These are phyloP conservation scores for Paragorgia papillata DNA, from an alignment of 92 coral and sea anemone genomes.

Conservation along the genomic window DNA sequence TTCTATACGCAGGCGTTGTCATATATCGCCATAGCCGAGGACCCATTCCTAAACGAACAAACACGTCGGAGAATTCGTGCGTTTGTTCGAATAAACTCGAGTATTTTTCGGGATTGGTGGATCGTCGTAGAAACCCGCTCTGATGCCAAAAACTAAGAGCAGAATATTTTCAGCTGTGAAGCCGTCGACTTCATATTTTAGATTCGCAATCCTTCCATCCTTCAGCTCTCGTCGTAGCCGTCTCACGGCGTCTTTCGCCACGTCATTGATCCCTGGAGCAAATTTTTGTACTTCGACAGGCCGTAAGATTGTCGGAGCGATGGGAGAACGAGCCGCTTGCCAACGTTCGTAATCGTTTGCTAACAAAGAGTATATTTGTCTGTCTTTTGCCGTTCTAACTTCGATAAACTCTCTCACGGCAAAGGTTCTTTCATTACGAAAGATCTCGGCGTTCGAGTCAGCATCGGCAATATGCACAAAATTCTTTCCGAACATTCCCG, in stretches of 20 bases:
- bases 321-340: neutral
- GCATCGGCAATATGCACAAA: slow-evolving; percentile 48
- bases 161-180: neutral
- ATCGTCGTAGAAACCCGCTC: neutral
- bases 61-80: neutral
- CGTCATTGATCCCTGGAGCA: neutral
- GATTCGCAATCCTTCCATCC: neutral
- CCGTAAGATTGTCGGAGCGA: slow-evolving; percentile 3
- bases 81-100: neutral
- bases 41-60: neutral
- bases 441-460: neutral
- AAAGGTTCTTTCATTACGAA: neutral
- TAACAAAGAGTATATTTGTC: neutral
- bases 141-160: neutral
- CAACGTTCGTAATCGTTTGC: neutral
- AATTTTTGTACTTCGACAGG: slow-evolving; percentile 2
- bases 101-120: neutral
- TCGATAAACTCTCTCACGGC: neutral
- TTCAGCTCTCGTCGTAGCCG: neutral
- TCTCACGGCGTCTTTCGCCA: neutral
- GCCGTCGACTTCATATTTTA: neutral
- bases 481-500: slow-evolving; percentile 6
- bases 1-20: neutral
- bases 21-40: neutral
- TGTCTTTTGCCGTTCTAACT: neutral